Conservation (phyloP, 2,888 invertebrate species). For the Quadroppia sp. region DNA sequence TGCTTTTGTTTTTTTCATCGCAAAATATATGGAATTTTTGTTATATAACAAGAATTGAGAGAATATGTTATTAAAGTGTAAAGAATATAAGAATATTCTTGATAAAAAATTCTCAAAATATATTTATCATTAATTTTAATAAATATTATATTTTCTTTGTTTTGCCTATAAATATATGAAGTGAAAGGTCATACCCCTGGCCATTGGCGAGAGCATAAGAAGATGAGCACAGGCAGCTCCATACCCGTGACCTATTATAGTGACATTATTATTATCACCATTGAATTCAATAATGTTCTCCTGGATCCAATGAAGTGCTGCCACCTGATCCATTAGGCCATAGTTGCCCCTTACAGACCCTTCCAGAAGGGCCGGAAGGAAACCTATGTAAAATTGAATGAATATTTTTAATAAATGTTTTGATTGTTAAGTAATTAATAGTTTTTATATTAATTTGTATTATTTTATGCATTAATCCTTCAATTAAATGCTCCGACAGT, state of each 20-base stretch:
- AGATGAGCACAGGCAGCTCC: conserved; percentile 97
- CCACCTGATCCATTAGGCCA: conserved; percentile 95
- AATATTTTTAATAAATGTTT: not conserved
- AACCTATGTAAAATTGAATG: conserved; percentile 33
- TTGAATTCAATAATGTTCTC: conserved; percentile 92
- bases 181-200: conserved; percentile 65
- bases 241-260: conserved; percentile 90
- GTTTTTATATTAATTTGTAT: too few species aligned
- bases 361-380: conserved; percentile 42
- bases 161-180: not conserved
- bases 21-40: not conserved
- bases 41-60: not conserved
- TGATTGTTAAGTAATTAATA: too few species aligned
- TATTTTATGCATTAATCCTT: too few species aligned
- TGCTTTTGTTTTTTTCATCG: not conserved
- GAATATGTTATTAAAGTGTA: not conserved
- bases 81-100: not conserved
- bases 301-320: conserved; percentile 94
- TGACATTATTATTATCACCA: conserved; percentile 87
- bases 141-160: not conserved
- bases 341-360: conserved; percentile 64
- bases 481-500: too few species aligned
- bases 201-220: conserved; percentile 92
- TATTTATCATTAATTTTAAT: not conserved
- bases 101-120: too few species aligned